Evolutionary conservation across 2,888 invertebrate species (phyloP), one percentile per base, ranked within the genome.

Genomic region (Pseudeuparius sepicola): DNA sequence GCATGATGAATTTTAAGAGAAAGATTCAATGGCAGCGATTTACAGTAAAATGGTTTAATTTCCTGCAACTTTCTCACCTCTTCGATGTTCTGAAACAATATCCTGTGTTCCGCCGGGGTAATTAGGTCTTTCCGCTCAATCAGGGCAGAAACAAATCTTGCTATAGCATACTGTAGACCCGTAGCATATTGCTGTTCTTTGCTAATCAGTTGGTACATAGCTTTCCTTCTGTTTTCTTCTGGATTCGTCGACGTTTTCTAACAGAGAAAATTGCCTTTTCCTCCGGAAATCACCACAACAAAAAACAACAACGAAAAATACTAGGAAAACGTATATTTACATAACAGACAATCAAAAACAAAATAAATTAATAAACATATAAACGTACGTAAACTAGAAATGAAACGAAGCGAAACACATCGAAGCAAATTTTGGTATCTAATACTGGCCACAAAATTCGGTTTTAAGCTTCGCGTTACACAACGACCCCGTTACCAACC

Each of bases 401-500:
- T 37, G 24, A 42, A 29, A 34, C 25, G 12, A 28, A 20, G n/a
- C n/a, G n/a, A n/a, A n/a, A 27, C 23, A 17, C 25, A 27, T 28
- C 25, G 34, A 39, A 33, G 34, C 16, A 24, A 27, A 4, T 14
- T n/a, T n/a, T n/a, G n/a, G n/a, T n/a, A n/a, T n/a, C n/a, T n/a
- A n/a, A n/a, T n/a, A n/a, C n/a, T n/a, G n/a, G n/a, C n/a, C n/a
- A n/a, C n/a, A n/a, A n/a, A n/a, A n/a, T n/a, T n/a, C n/a, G n/a
- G n/a, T n/a, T n/a, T n/a, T n/a, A n/a, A n/a, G n/a, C n/a, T n/a
- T n/a, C n/a, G n/a, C n/a, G n/a, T 68, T 67, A 86, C 51, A 87
- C 86, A 53, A 87, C 75, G 52, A 87, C 81, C 42, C 86, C 86
- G 52, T 75, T 80, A 82, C 87, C 86, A 75, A 88, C 87, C 87